Evolutionary conservation across 2,113 vertebrate species (phyloP), one percentile per base, ranked within the genome.

Genomic region (Apodemus sylvaticus): DNA sequence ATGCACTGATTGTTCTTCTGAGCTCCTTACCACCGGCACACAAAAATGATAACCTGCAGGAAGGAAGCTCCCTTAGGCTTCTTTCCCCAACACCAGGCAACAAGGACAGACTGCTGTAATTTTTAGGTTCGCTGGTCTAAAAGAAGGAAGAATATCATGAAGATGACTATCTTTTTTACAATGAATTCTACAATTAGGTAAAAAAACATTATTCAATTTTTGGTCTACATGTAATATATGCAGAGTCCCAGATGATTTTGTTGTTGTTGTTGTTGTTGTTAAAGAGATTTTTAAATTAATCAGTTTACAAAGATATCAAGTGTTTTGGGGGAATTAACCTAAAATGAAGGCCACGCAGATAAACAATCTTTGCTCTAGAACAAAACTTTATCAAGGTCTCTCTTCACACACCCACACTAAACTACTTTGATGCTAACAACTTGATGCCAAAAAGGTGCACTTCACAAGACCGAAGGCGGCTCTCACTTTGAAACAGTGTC

Each of bases 311-410:
- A 82, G 55, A 74, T 22, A 36, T 34, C 89, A 90, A 92, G 45
- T 89, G 93, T 91, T 58, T 31, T 58, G 93, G 70, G 66, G 39
- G 66, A 39, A 4, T 29, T 31, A 26, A 9, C 17, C 8, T 82
- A 76, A 0, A 48, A 68, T 97, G 64, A 48, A 95, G 60, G 55
- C 3, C 60, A 12, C 60, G 93, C 24, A 71, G 60, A 66, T 3
- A 19, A 92, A 93, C 88, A 85, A 76, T 68, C 74, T 89, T 55
- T 94, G 24, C 53, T 53, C 64, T 0, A 36, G 86, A 96, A 62
- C n/a, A 92, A 76, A 95, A 97, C 95, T 98, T 97, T 81, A 34
- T 89, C 26, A 82, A 17, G 22, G 1, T 55, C 86, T 95, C 13
- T 95, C 73, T 85, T 96, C 45, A 36, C 68, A 91, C 0, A n/a